Evolutionary conservation across 2,888 invertebrate genomes (phyloP).

Genomic region (Tipula confusa): DNA sequence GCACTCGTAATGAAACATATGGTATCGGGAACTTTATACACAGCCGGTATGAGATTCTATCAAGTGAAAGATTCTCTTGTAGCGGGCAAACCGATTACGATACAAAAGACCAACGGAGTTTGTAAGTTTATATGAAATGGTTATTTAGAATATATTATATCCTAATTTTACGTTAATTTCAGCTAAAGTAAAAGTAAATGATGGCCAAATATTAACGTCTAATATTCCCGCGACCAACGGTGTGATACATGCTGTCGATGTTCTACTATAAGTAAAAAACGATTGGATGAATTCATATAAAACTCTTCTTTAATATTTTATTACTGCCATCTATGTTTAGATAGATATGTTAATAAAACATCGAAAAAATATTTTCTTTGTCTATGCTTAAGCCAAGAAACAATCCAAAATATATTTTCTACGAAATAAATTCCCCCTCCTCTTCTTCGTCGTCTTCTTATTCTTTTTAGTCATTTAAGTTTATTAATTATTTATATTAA

Average conservation of each 20-base stretch:
- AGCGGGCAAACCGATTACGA: conserved; percentile 67
- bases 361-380: not conserved
- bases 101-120: conserved; percentile 73
- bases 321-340: not conserved
- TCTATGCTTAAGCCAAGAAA: not conserved
- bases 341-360: conserved; percentile 1
- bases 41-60: conserved; percentile 82
- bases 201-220: conserved; percentile 73
- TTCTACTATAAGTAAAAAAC: conserved; percentile 26
- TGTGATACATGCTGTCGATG: conserved; percentile 77
- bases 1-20: conserved; percentile 73
- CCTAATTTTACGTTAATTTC: conserved; percentile 40
- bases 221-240: conserved; percentile 86
- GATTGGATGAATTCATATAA: not conserved
- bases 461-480: not conserved
- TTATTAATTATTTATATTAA: conserved; percentile 3
- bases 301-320: not conserved
- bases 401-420: not conserved
- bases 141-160: not conserved
- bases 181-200: conserved; percentile 82
- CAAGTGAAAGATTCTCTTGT: conserved; percentile 76
- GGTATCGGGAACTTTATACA: conserved; percentile 73
- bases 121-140: not conserved
- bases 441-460: not conserved
- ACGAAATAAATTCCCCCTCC: not conserved